Evolutionary conservation across 2,888 invertebrate species (phyloP).

Genomic region (Lasioglossum malachurum): DNA sequence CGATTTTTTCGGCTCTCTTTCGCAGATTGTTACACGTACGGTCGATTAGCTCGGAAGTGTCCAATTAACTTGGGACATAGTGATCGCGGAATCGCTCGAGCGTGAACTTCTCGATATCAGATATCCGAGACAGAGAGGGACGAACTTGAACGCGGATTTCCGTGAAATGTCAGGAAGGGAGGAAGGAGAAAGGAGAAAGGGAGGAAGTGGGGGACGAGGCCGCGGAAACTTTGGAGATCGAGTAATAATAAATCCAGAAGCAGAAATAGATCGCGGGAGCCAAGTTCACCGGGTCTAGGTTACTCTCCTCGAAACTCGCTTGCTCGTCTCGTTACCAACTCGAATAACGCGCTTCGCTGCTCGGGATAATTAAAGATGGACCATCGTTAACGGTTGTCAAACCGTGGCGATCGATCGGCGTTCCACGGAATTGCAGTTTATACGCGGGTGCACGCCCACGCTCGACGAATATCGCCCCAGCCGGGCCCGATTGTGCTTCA

Average conservation of each 20-base stretch:
- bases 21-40: neutral
- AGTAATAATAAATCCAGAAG: conserved; percentile 51
- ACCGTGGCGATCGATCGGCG: neutral
- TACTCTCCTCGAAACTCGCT: neutral
- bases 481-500: neutral
- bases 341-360: neutral
- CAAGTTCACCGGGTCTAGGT: conserved; percentile 62
- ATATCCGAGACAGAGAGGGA: conserved; percentile 17
- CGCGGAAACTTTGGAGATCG: conserved; percentile 49
- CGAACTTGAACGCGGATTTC: conserved; percentile 55
- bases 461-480: neutral
- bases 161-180: conserved; percentile 53
- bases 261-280: conserved; percentile 55
- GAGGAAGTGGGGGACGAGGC: neutral
- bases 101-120: conserved; percentile 49
- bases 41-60: neutral
- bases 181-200: neutral
- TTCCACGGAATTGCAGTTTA: neutral
- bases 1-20: neutral
- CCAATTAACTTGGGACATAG: neutral
- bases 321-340: neutral
- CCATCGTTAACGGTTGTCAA: neutral
- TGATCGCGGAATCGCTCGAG: conserved; percentile 32
- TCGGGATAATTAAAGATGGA: neutral
- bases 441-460: neutral